phyloP scores from a whole-genome alignment of 1,140 invertebrate genomes.

The Achatina immaculata region DNA sequence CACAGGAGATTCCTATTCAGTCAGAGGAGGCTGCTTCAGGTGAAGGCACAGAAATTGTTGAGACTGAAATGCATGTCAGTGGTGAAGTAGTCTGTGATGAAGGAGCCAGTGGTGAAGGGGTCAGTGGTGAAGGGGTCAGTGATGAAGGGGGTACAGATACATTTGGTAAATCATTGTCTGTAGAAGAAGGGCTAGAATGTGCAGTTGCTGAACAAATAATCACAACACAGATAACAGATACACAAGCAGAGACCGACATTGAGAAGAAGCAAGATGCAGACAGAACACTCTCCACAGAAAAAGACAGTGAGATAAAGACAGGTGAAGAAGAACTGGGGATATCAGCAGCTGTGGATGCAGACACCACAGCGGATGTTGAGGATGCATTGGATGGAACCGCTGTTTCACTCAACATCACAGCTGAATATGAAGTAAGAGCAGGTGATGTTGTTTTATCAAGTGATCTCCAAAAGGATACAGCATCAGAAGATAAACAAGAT shows the following conservation, averaged over 20 bases:
- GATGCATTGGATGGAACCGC: no score
- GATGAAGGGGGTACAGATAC: no score
- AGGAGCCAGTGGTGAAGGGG: no score
- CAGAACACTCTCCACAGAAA: not conserved
- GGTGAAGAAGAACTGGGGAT: not conserved
- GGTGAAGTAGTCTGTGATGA: no score
- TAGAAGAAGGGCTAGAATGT: not conserved
- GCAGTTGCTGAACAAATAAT: not conserved
- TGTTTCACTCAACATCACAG: no score
- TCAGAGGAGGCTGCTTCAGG: not conserved
- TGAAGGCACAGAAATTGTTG: no score
- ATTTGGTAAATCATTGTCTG: not conserved
- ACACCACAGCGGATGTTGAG: not conserved
- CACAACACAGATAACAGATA: not conserved
- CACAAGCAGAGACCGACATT: not conserved
- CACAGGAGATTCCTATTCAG: not conserved
- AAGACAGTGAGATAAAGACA: not conserved
- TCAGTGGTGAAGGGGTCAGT: no score
- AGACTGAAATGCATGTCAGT: no score
- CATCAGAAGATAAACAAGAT: constrained; percentile 16
- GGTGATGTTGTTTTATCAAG: no score
- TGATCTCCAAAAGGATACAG: no score
- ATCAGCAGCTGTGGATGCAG: not conserved
- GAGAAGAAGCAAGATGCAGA: not conserved
- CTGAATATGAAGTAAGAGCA: no score